Percentiles rank a stretch among this genome's conserved stretches.
Conservation (phyloP, 2,113 vertebrate genomes). For the Ginglymostoma cirratum region DNA sequence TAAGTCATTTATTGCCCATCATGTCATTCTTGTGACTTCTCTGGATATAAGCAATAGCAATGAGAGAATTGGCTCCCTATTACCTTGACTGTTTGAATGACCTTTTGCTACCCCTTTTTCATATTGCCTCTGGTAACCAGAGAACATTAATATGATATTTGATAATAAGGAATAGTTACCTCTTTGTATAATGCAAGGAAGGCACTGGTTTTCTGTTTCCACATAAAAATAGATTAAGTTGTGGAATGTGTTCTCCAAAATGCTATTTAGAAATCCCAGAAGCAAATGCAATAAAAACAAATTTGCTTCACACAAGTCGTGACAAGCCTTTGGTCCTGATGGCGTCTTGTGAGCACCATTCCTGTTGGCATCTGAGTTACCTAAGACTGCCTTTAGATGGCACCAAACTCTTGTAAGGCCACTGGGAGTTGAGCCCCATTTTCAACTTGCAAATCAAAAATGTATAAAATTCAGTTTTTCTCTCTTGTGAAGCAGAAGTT, state of each 20-base stretch:
- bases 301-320: neutral
- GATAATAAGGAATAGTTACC: neutral
- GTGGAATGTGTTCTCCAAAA: neutral
- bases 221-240: neutral
- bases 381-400: neutral
- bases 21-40: neutral
- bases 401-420: neutral
- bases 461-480: neutral
- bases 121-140: constrained; percentile 15
- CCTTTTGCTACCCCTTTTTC: neutral
- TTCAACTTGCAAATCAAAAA: neutral
- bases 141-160: neutral
- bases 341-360: neutral
- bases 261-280: neutral
- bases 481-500: neutral
- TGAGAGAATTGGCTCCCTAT: neutral
- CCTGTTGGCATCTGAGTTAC: neutral
- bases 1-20: neutral
- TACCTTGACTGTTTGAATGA: neutral
- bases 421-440: neutral
- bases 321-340: neutral
- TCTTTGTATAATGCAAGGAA: neutral
- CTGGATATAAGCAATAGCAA: neutral
- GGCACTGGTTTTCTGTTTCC: neutral
- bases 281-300: constrained; percentile 15